These are phyloP conservation scores for Ictalurus furcatus DNA, from an alignment of 2,113 vertebrate species.

Conservation along the genomic window DNA sequence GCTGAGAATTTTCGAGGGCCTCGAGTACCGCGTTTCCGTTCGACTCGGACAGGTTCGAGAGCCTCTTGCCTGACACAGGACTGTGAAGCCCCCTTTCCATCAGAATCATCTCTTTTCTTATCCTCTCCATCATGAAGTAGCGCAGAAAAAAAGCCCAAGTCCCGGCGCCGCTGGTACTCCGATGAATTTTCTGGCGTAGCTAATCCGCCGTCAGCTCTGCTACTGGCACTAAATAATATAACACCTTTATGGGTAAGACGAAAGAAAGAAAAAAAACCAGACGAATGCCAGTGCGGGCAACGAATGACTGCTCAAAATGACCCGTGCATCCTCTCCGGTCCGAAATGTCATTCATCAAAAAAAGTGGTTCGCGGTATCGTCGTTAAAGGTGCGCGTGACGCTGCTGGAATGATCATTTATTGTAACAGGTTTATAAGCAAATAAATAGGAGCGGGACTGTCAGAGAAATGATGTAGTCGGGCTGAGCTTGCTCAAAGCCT, in stretches of 20 bases:
- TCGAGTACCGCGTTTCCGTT: slow-evolving; percentile 93
- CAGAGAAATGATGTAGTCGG: slow-evolving; percentile 97
- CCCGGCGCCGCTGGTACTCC: slow-evolving; percentile 83
- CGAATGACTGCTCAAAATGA: slow-evolving; percentile 96
- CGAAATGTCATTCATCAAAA: slow-evolving; percentile 98
- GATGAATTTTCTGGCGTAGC: slow-evolving; percentile 86
- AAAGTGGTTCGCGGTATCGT: slow-evolving; percentile 83
- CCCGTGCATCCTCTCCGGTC: slow-evolving; percentile 90
- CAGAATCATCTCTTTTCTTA: slow-evolving; percentile 99
- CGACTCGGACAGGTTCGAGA: slow-evolving; percentile 86
- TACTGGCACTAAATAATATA: slow-evolving; percentile 91
- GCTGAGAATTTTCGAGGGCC: slow-evolving; percentile 98
- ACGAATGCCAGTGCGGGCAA: slow-evolving; percentile 89
- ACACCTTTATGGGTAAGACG: slow-evolving; percentile 87
- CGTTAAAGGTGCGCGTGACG: slow-evolving; percentile 98
- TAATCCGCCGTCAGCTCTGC: slow-evolving; percentile 93
- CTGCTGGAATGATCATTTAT: slow-evolving; percentile 99
- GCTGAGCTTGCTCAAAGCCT: slow-evolving; percentile 97
- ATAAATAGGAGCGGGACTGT: slow-evolving; percentile 99
- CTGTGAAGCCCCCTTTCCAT: slow-evolving; percentile 99
- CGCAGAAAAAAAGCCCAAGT: slow-evolving; percentile 73
- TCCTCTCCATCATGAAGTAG: slow-evolving; percentile 99
- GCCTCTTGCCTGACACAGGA: slow-evolving; percentile 92
- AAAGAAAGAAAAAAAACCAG: slow-evolving; percentile 78
- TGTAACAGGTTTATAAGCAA: slow-evolving; percentile 99